Evolutionary conservation across 1,140 invertebrate species (phyloP), one percentile per base, ranked within the genome.

Genomic region (Bombus balteatus): DNA sequence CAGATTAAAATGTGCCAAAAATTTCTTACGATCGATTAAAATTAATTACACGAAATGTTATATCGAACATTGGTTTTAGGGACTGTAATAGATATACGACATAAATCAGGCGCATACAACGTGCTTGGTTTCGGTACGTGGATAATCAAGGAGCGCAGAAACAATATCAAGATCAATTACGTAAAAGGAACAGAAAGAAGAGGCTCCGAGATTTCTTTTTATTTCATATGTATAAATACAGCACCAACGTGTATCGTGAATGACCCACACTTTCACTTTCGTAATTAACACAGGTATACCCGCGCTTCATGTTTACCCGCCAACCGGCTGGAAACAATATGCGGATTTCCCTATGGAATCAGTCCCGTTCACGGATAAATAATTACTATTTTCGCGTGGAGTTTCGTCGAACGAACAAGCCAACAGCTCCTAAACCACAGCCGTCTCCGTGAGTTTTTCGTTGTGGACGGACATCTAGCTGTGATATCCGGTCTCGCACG

Each of bases 201-300:
- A 86, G 71, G 80, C 43, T 5, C 37, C 39, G n/a, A 79, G 89
- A 88, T 90, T 90, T 90, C 86, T 90, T 90, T 90, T 88, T 88
- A 86, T 81, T 87, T 84, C 83, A 86, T 90, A 86, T 39, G 37
- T 65, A 65, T 43, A 79, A 41, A 41, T 78, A 65, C 39, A 76
- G 18, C 12, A 12, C 13, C 28, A 41, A 25, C 43, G 57, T 65
- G 65, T 80, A 80, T 85, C 90, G 88, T 86, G 89, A 89, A 89
- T 90, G 88, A 92, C 89, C 90, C 89, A 88, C 91, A 94, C 93
- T 93, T 93, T 94, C 93, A 93, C 92, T 94, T 94, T 93, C 88
- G 90, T 90, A 84, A 88, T 91, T 91, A 91, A 90, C 71, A 65
- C 83, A 72, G 53, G 74, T 87, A 57, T 76, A 83, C 57, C 71